Evolutionary conservation across 2,888 invertebrate genomes (phyloP).

Genomic region (Dasysyrphus albostriatus): DNA sequence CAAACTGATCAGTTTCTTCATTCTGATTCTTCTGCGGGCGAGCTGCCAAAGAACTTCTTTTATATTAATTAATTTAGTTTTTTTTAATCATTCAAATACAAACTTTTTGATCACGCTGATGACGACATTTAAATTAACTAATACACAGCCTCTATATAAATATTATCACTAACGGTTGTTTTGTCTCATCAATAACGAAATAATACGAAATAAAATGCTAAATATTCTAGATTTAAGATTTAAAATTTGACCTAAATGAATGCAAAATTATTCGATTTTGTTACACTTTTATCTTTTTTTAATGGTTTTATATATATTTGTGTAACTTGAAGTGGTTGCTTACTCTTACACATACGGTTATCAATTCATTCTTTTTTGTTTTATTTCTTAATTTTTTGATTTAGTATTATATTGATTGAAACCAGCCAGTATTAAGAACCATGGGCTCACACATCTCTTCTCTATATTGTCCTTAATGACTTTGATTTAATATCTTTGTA

Average conservation of each 20-base stretch:
- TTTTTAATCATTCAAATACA: not conserved
- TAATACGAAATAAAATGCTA: not conserved
- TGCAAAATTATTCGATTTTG: not conserved
- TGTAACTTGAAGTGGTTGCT: not conserved
- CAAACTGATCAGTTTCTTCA: conserved; percentile 14
- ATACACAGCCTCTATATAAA: too few relatives aligned
- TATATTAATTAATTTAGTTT: not conserved
- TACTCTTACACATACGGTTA: too few relatives aligned
- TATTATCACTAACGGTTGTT: not conserved
- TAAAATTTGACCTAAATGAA: not conserved
- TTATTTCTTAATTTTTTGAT: too few relatives aligned
- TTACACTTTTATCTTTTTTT: not conserved
- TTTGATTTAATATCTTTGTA: too few relatives aligned
- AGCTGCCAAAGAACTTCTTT: not conserved
- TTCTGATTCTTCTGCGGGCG: not conserved
- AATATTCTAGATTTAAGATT: not conserved
- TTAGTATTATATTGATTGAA: too few relatives aligned
- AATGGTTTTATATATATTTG: not conserved
- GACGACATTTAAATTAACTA: too few relatives aligned
- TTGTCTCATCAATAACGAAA: not conserved
- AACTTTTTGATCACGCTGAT: too few relatives aligned
- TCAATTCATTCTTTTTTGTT: too few relatives aligned
- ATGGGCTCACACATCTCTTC: too few relatives aligned
- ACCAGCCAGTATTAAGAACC: too few relatives aligned
- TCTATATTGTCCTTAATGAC: too few relatives aligned